A percentile compares a stretch with the other conserved stretches of the same genome.
phyloP scores from a whole-genome alignment of 2,797 vertebrate genomes.

The Prionace glauca region DNA sequence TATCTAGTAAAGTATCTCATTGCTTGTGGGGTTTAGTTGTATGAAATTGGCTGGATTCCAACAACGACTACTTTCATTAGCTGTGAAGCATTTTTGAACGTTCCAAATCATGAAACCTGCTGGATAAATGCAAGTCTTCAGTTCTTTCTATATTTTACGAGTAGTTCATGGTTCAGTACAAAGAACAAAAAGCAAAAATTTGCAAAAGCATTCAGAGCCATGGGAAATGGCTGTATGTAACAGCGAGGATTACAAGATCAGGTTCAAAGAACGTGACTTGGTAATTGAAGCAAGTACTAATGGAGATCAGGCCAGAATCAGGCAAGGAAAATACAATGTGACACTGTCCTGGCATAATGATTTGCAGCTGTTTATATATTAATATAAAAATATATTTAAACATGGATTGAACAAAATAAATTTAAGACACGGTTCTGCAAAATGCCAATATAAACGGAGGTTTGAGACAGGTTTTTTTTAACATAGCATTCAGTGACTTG shows the following conservation, averaged over 20 bases:
- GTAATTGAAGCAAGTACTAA: background rate
- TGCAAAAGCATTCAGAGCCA: background rate
- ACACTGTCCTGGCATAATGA: background rate
- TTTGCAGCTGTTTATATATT: background rate
- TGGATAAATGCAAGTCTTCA: background rate
- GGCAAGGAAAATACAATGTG: background rate
- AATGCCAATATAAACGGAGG: background rate
- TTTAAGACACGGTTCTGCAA: background rate
- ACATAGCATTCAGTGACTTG: background rate
- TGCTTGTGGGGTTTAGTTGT: background rate
- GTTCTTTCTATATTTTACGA: background rate
- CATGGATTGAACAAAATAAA: background rate
- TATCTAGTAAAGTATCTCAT: background rate
- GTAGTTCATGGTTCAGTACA: background rate
- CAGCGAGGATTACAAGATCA: background rate
- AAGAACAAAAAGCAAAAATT: background rate
- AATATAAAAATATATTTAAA: background rate
- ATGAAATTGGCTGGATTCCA: background rate
- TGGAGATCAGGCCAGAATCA: background rate
- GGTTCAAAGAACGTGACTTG: background rate
- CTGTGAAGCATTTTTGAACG: background rate
- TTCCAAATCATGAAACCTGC: background rate
- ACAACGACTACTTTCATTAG: background rate
- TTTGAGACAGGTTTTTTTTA: background rate
- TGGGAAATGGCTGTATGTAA: background rate